Conservation (phyloP, 2,113 vertebrate species). For the Chaetorhynchus papuensis region DNA sequence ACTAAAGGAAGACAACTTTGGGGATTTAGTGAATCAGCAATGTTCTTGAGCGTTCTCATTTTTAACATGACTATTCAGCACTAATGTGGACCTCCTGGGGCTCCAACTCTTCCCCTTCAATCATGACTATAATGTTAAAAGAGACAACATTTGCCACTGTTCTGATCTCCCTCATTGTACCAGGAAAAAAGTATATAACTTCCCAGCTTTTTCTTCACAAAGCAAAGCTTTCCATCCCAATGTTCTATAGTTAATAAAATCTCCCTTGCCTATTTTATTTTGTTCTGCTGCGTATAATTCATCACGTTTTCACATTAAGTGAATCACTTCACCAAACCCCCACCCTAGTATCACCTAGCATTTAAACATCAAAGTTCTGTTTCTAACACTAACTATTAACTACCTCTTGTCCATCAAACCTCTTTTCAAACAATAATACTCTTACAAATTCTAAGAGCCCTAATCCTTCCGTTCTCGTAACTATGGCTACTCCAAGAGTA, state of each 20-base stretch:
- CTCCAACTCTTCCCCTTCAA: not conserved
- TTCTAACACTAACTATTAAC: not conserved
- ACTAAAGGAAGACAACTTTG: not conserved
- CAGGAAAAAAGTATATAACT: not conserved
- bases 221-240: not conserved
- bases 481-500: not conserved
- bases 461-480: rapidly evolving
- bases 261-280: not conserved
- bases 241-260: not conserved
- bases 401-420: not conserved
- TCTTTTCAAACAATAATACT: not conserved
- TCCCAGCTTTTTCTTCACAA: not conserved
- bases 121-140: not conserved
- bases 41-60: not conserved
- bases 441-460: not conserved
- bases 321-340: not conserved
- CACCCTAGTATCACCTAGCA: not conserved
- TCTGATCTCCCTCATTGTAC: not conserved
- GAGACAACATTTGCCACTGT: not conserved
- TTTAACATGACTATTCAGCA: not conserved
- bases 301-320: not conserved
- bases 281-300: not conserved
- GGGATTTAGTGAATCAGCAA: not conserved
- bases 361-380: not conserved
- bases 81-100: not conserved